Evolutionary conservation across 2,113 vertebrate genomes (phyloP).

Genomic region (Amphiprion ocellaris): DNA sequence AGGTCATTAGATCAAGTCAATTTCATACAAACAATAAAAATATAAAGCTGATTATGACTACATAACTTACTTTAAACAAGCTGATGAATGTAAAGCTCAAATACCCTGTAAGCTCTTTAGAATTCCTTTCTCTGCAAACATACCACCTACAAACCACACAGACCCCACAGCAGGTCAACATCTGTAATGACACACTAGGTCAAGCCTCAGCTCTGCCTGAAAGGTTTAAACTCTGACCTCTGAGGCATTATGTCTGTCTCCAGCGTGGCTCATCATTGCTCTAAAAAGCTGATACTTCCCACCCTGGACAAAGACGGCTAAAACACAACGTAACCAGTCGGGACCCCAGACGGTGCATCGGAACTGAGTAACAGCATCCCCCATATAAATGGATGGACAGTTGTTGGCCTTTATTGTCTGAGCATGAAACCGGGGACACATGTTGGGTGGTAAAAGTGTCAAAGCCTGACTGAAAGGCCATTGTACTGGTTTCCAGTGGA

Average conservation of each 20-base stretch:
- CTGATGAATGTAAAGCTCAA: constrained; percentile 2
- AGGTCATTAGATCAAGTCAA: too few species aligned
- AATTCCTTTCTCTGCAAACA: neutral
- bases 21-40: constrained; percentile 11
- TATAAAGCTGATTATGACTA: constrained; percentile 25
- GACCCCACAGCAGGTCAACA: constrained; percentile 69
- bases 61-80: constrained; percentile 2
- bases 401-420: constrained; percentile 83
- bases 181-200: constrained; percentile 63
- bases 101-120: constrained; percentile 20
- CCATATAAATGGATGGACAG: constrained; percentile 63
- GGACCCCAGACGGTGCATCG: constrained; percentile 65
- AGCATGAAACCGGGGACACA: constrained; percentile 81
- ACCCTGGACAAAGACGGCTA: constrained; percentile 63
- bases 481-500: constrained; percentile 79
- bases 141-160: constrained; percentile 66
- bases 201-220: constrained; percentile 64
- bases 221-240: constrained; percentile 80
- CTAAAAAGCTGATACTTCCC: constrained; percentile 69
- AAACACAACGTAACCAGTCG: constrained; percentile 53
- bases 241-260: constrained; percentile 49
- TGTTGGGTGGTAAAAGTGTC: constrained; percentile 88
- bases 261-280: constrained; percentile 58
- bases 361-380: constrained; percentile 51
- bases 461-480: constrained; percentile 76